A percentile compares a stretch with the other conserved stretches of the same genome.
Conservation (phyloP, 1,140 invertebrate genomes). For the Drosophila setifemur region DNA sequence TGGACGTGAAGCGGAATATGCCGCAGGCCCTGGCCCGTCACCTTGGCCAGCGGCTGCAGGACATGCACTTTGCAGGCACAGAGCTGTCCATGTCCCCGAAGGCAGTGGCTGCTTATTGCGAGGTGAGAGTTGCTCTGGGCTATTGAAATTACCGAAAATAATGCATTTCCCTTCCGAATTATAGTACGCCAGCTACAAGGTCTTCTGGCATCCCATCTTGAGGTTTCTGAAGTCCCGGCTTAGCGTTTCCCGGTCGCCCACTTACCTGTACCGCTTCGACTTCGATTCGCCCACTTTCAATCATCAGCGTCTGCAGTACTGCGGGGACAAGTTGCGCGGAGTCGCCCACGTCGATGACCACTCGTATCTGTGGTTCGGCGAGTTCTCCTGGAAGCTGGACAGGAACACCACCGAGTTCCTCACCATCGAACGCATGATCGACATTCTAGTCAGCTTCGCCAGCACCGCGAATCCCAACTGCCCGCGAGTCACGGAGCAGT, state of each 20-base stretch:
- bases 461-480: slow-evolving; percentile 77
- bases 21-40: slow-evolving; percentile 22
- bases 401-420: slow-evolving; percentile 65
- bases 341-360: slow-evolving; percentile 86
- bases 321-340: slow-evolving; percentile 79
- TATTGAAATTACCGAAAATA: too few species aligned
- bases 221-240: slow-evolving; percentile 42
- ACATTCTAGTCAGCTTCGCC: slow-evolving; percentile 82
- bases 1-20: slow-evolving; percentile 50
- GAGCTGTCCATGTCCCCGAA: slow-evolving; percentile 34
- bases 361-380: slow-evolving; percentile 85
- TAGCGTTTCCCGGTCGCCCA: slow-evolving; percentile 53
- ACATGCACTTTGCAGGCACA: slow-evolving; percentile 49
- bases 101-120: slow-evolving; percentile 55
- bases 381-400: slow-evolving; percentile 81
- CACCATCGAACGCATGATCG: slow-evolving; percentile 83
- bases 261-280: slow-evolving; percentile 83
- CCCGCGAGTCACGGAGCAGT: slow-evolving; percentile 8
- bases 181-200: slow-evolving; percentile 78
- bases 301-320: slow-evolving; percentile 69
- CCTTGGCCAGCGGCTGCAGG: slow-evolving; percentile 48
- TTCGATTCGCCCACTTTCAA: slow-evolving; percentile 76
- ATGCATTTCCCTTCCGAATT: background rate
- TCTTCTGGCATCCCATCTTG: slow-evolving; percentile 82
- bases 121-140: slow-evolving; percentile 30